Percentiles rank a stretch among this genome's conserved stretches.
Conservation (phyloP, 2,888 invertebrate genomes). For the Aphodius granarius region DNA sequence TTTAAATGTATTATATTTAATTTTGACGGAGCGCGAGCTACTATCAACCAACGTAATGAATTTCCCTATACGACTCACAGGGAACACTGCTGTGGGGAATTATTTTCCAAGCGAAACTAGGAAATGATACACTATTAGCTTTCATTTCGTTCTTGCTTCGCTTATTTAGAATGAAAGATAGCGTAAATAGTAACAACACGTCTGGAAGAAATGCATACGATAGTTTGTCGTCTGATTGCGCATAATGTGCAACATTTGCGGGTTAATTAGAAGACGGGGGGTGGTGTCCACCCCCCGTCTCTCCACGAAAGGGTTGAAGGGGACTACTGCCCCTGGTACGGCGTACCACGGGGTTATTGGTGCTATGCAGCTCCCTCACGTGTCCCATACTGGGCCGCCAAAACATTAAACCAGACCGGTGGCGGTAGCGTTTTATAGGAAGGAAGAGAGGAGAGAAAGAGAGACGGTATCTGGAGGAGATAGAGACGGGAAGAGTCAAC, state of each 20-base stretch:
- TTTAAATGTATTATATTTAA: slow-evolving; percentile 29
- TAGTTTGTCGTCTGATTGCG: slow-evolving; percentile 43
- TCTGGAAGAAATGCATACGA: slow-evolving; percentile 35
- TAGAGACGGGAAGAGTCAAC: slow-evolving; percentile 22
- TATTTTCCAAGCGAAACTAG: neutral
- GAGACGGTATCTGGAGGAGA: slow-evolving; percentile 13
- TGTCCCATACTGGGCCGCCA: slow-evolving; percentile 41
- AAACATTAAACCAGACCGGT: slow-evolving; percentile 38
- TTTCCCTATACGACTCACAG: neutral
- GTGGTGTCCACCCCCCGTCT: slow-evolving; percentile 22
- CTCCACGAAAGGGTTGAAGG: slow-evolving; percentile 27
- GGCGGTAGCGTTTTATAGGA: slow-evolving; percentile 18
- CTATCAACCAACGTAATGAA: neutral
- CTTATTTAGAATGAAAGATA: too few relatives aligned
- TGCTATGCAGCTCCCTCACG: slow-evolving; percentile 49
- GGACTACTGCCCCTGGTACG: slow-evolving; percentile 46
- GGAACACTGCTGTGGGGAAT: neutral
- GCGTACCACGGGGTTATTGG: slow-evolving; percentile 53
- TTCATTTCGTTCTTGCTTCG: too few relatives aligned
- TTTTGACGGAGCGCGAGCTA: slow-evolving; percentile 11
- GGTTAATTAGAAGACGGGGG: slow-evolving; percentile 49
- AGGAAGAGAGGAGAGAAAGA: slow-evolving; percentile 30
- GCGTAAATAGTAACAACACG: too few relatives aligned
- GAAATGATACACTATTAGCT: slow-evolving; percentile 26
- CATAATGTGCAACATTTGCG: slow-evolving; percentile 52